Percentiles rank a stretch among this genome's conserved stretches.
phyloP scores from a whole-genome alignment of 2,113 vertebrate genomes.

The Triplophysa dalaica region DNA sequence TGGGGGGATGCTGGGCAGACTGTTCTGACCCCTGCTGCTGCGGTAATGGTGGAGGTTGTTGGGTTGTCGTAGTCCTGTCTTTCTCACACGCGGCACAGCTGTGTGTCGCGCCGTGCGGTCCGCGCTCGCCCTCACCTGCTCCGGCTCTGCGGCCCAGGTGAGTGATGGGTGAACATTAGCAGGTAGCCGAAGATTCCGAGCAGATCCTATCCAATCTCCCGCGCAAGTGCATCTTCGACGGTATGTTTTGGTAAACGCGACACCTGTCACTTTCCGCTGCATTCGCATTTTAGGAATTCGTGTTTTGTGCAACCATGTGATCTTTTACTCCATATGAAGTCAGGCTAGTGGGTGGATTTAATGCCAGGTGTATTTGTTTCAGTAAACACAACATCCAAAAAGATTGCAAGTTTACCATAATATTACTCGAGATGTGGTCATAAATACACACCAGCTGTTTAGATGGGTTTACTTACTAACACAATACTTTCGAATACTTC shows the following conservation, averaged over 20 bases:
- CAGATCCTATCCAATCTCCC: slow-evolving; percentile 15
- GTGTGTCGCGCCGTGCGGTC: slow-evolving; percentile 28
- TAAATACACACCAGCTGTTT: neutral
- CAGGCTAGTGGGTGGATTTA: slow-evolving; percentile 9
- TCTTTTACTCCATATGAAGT: slow-evolving; percentile 38
- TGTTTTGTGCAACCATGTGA: neutral
- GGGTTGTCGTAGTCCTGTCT: slow-evolving; percentile 55
- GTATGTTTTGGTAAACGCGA: neutral
- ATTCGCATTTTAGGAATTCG: slow-evolving; percentile 22
- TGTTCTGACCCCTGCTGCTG: slow-evolving; percentile 77
- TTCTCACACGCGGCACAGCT: slow-evolving; percentile 1
- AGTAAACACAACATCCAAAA: slow-evolving; percentile 5
- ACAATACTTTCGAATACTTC: neutral
- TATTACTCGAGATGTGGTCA: neutral
- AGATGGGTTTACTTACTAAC: neutral
- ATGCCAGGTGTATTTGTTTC: neutral
- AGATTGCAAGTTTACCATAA: neutral
- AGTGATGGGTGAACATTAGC: slow-evolving; percentile 42
- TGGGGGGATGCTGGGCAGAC: slow-evolving; percentile 71
- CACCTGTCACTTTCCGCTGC: slow-evolving; percentile 19
- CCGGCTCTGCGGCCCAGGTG: slow-evolving; percentile 36
- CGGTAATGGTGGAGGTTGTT: slow-evolving; percentile 70
- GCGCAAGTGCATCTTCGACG: slow-evolving; percentile 6
- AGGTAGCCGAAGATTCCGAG: slow-evolving; percentile 40
- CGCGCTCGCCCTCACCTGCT: slow-evolving; percentile 1